Evolutionary conservation across 1,140 invertebrate genomes (phyloP), one percentile per base, ranked within the genome.

Genomic region (Drosophila ironensis): DNA sequence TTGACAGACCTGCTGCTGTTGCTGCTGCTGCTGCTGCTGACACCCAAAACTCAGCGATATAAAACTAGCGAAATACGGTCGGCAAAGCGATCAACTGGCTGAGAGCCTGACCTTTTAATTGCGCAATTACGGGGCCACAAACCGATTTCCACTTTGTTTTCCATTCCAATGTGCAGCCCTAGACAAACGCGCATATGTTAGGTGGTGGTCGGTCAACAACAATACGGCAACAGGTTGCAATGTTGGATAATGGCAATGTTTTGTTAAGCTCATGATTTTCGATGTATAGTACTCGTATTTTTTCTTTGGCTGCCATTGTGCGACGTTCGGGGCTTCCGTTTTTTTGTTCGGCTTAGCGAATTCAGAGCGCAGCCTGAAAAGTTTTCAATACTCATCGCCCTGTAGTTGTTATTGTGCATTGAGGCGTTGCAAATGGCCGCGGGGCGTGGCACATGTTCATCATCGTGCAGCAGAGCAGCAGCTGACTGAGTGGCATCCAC

Each of bases 381-480:
- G 24, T 60, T 73, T 84, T 84, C 73, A 86, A 84, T 77, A 71
- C 60, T 44, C 52, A 33, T 33, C 30, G 30, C 40, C 27, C 9
- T 22, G 50, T n/a, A 44, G 27, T 44, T 37, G 73, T 64, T 59
- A 27, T 42, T 78, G 80, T 84, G 80, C 80, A 84, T 78, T 84
- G 80, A 86, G 73, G 64, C 80, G 80, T 84, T 84, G 59, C 80
- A 67, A 81, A 77, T 76, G 77, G 60, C 48, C 67, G 37, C n/a
- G 77, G 60, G 80, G 80, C 80, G 80, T 86, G 80, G 69, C 78
- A 84, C 73, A 66, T 86, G 80, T 53, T 84, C 80, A 68, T 84
- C 73, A 84, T 63, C 73, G 42, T 50, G n/a, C 56, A 69, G 30
- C 11, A 3, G 30, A 30, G 28, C 27, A 11, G 9, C 27, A 30